These are phyloP conservation scores for Cololabis saira DNA, from an alignment of 2,113 vertebrate species.

Conservation along the genomic window DNA sequence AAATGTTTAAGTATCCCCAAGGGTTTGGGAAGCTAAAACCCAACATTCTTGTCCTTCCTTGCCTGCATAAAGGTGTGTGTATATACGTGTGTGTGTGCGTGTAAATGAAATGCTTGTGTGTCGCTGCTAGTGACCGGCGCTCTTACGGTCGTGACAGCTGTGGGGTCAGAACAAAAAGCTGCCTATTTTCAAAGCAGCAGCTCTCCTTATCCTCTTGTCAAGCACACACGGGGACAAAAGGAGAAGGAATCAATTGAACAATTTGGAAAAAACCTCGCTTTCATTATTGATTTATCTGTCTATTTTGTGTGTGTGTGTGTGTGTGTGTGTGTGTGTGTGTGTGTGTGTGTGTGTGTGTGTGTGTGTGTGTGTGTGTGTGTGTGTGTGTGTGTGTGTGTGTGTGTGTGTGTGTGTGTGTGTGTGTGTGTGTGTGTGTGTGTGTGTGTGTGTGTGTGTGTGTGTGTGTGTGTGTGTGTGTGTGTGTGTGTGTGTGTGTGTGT, in stretches of 20 bases:
- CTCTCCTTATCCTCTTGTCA: conserved; percentile 9
- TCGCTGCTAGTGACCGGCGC: conserved; percentile 61
- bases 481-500: too few relatives aligned
- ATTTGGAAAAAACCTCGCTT: conserved; percentile 15
- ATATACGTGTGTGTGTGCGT: conserved; percentile 31
- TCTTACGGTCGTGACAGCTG: conserved; percentile 77
- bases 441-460: too few relatives aligned
- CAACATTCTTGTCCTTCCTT: conserved; percentile 49
- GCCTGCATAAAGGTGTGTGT: conserved; percentile 42
- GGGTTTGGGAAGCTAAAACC: conserved; percentile 42
- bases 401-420: too few relatives aligned
- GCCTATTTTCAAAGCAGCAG: conserved; percentile 66
- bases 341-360: too few relatives aligned
- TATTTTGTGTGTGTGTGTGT: too few relatives aligned
- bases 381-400: too few relatives aligned
- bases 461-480: too few relatives aligned
- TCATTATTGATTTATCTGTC: conserved; percentile 4
- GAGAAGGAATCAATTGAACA: conserved; percentile 16
- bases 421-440: too few relatives aligned
- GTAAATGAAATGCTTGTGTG: conserved; percentile 47
- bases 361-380: too few relatives aligned
- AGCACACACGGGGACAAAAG: conserved; percentile 13
- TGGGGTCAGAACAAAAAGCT: conserved; percentile 75
- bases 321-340: too few relatives aligned
- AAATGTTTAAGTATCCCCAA: conserved; percentile 38